A percentile compares a stretch with the other conserved stretches of the same genome.
Conservation (phyloP, 2,888 invertebrate genomes). For the Achlya flavicornis region DNA sequence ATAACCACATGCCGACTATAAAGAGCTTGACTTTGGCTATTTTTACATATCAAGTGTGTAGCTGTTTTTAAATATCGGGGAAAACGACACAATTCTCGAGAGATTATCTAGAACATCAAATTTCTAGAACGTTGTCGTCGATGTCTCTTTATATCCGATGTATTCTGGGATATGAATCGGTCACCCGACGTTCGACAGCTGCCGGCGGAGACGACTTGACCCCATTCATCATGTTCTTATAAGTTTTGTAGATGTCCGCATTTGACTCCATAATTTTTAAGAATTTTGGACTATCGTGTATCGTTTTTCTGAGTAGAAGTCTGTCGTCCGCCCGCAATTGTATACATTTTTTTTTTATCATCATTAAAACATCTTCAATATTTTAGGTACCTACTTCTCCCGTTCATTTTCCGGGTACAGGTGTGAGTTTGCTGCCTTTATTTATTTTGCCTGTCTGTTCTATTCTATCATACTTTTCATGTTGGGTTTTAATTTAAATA, state of each 20-base stretch:
- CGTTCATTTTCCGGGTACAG: no score
- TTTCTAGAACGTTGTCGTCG: slow-evolving; percentile 51
- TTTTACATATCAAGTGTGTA: slow-evolving; percentile 35
- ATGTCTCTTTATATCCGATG: slow-evolving; percentile 66
- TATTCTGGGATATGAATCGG: slow-evolving; percentile 71
- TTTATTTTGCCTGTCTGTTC: no score
- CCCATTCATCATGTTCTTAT: slow-evolving; percentile 51
- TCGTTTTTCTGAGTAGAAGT: no score
- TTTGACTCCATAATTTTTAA: neutral
- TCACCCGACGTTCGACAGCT: slow-evolving; percentile 71
- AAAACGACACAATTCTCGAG: slow-evolving; percentile 30
- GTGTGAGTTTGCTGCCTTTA: no score
- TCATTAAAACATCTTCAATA: no score
- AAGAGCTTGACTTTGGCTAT: slow-evolving; percentile 39
- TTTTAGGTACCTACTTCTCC: no score
- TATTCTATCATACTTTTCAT: no score
- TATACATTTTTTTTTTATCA: no score
- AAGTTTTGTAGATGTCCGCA: slow-evolving; percentile 19
- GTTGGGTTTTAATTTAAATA: no score
- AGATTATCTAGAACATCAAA: slow-evolving; percentile 58
- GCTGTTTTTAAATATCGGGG: slow-evolving; percentile 44
- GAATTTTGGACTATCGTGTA: no score
- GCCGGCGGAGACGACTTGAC: slow-evolving; percentile 61
- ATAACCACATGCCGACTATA: neutral
- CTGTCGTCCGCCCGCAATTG: no score